Conservation (phyloP, 2,797 vertebrate genomes). For the Siniperca undulata region DNA sequence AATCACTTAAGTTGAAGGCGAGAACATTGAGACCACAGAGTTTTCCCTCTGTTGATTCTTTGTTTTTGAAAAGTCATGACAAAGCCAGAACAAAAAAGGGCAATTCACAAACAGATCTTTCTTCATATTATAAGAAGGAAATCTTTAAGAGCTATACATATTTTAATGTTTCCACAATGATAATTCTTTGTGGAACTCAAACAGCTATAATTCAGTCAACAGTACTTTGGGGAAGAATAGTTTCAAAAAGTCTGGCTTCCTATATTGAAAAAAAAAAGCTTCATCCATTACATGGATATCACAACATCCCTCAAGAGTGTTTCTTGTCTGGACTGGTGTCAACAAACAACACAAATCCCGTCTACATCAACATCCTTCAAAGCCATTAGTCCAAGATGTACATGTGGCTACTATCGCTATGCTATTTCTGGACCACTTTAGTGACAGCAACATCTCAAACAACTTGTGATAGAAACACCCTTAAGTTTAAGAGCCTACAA, state of each 20-base stretch:
- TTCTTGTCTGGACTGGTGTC: slow-evolving; percentile 15
- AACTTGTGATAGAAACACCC: slow-evolving; percentile 47
- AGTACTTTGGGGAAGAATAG: neutral
- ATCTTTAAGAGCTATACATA: slow-evolving; percentile 6
- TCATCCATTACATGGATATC: neutral
- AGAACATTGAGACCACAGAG: neutral
- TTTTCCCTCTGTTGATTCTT: neutral
- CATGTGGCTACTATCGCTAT: slow-evolving; percentile 22
- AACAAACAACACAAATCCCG: slow-evolving; percentile 30
- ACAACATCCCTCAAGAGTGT: slow-evolving; percentile 5
- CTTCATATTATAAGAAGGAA: neutral
- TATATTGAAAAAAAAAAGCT: slow-evolving; percentile 1
- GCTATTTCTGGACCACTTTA: slow-evolving; percentile 70
- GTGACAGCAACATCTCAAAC: slow-evolving; percentile 57
- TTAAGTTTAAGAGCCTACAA: slow-evolving; percentile 52
- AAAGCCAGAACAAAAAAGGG: neutral
- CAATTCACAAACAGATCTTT: neutral
- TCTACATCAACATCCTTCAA: slow-evolving; percentile 36
- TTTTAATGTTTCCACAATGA: slow-evolving; percentile 3
- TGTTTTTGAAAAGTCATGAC: slow-evolving; percentile 26
- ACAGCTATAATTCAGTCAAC: neutral
- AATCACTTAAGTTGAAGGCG: neutral
- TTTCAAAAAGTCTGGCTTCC: neutral
- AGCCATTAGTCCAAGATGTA: slow-evolving; percentile 43
- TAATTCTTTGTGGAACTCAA: neutral